Percentiles rank a stretch among this genome's conserved stretches.
These are phyloP conservation scores for Leiothrix lutea DNA, from an alignment of 2,113 vertebrate species.

Conservation along the genomic window DNA sequence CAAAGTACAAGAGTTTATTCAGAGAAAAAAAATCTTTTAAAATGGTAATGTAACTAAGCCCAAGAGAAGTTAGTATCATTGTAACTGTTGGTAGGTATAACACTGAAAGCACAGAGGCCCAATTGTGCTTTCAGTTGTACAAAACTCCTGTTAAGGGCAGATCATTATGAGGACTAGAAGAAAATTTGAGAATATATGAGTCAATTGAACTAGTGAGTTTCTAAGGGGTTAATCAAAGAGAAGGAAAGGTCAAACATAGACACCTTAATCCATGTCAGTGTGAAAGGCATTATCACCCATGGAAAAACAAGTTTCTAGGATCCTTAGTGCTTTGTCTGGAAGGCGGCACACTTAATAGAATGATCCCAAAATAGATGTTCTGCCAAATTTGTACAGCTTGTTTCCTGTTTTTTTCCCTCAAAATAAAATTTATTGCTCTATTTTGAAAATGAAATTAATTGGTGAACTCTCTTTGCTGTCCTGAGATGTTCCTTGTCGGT, in stretches of 20 bases:
- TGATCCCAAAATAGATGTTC: slow-evolving; percentile 26
- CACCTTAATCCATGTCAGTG: not conserved
- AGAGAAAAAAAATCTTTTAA: slow-evolving; percentile 25
- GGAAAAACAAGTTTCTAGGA: not conserved
- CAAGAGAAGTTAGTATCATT: not conserved
- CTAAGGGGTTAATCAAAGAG: slow-evolving; percentile 7
- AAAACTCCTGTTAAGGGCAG: not conserved
- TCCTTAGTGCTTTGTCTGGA: not conserved
- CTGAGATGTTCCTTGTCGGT: not conserved
- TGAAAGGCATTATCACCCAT: not conserved
- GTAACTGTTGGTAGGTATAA: not conserved
- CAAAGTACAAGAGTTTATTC: slow-evolving; percentile 27
- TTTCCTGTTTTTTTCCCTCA: not conserved
- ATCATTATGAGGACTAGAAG: not conserved
- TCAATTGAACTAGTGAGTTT: not conserved
- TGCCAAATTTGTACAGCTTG: slow-evolving; percentile 7
- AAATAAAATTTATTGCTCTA: not conserved
- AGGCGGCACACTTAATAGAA: not conserved
- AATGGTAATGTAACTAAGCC: slow-evolving; percentile 7
- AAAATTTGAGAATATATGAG: not conserved
- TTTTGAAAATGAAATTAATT: slow-evolving; percentile 25
- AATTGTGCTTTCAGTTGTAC: not conserved
- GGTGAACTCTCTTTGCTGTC: not conserved
- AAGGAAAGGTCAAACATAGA: not conserved
- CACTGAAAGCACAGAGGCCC: not conserved